Evolutionary conservation across 2,113 vertebrate species (phyloP).

Genomic region (Pogonocichla stellata): DNA sequence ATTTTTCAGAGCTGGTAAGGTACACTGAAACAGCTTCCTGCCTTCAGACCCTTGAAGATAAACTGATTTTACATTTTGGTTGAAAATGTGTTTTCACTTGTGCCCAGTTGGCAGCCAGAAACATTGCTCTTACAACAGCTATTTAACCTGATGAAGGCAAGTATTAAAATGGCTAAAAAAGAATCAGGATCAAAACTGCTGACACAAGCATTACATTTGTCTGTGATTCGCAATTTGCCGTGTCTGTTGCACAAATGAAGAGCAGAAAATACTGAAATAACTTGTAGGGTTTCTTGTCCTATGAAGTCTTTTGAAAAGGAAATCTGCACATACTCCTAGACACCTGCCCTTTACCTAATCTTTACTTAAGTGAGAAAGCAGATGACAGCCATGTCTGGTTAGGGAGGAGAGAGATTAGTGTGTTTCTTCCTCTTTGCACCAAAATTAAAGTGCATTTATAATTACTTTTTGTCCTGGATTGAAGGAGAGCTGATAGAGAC

Average conservation of each 20-base stretch:
- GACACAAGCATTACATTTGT: background rate
- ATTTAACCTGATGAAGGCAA: background rate
- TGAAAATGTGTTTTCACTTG: background rate
- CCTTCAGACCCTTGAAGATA: background rate
- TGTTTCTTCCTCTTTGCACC: background rate
- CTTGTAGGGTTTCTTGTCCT: background rate
- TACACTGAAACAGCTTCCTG: background rate
- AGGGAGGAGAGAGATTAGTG: background rate
- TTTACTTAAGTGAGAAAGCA: background rate
- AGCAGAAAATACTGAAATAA: background rate
- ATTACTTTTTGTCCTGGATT: background rate
- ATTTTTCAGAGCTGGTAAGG: background rate
- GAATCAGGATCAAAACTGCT: background rate
- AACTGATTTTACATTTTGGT: background rate
- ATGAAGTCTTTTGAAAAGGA: background rate
- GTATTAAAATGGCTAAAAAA: background rate
- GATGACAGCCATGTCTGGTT: background rate
- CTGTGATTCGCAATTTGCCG: background rate
- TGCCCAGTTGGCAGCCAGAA: background rate
- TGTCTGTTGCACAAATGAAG: background rate
- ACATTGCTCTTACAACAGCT: background rate
- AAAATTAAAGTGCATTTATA: background rate
- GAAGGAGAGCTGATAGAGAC: background rate
- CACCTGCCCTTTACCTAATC: fast-evolving
- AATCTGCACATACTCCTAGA: background rate